Evolutionary conservation across 2,888 invertebrate species (phyloP).

Genomic region (Aphidius colemani): DNA sequence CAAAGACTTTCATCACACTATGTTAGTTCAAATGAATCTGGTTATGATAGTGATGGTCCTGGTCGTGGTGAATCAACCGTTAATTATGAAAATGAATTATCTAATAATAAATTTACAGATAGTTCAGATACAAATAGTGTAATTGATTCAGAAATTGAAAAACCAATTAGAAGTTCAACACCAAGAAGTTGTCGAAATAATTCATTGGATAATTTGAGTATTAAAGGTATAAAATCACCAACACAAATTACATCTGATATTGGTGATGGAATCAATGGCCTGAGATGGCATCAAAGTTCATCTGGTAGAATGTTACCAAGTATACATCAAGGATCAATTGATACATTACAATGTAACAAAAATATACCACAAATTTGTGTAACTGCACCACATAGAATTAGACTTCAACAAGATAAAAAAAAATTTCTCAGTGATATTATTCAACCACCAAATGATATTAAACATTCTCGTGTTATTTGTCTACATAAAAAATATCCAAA

Average conservation of each 20-base stretch:
- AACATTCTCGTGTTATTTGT: conserved; percentile 70
- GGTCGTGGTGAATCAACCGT: conserved; percentile 52
- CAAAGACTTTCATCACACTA: conserved; percentile 65
- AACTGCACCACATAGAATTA: conserved; percentile 46
- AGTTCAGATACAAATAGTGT: conserved; percentile 55
- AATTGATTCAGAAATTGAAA: conserved; percentile 63
- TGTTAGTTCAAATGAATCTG: conserved; percentile 82
- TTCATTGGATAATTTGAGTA: conserved; percentile 6
- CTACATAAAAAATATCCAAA: conserved; percentile 70
- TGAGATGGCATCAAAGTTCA: conserved; percentile 54
- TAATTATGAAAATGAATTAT: conserved; percentile 49
- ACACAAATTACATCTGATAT: conserved; percentile 17
- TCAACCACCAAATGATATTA: conserved; percentile 51
- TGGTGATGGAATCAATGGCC: conserved; percentile 46
- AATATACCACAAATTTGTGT: conserved; percentile 18
- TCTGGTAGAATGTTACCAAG: conserved; percentile 54
- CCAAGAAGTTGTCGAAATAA: conserved; percentile 42
- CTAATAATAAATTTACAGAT: conserved; percentile 48
- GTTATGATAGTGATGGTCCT: conserved; percentile 79
- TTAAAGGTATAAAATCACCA: conserved; percentile 6
- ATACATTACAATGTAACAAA: conserved; percentile 16
- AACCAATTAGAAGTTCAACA: conserved; percentile 59
- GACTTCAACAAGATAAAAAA: conserved; percentile 56
- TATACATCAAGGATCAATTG: conserved; percentile 48
- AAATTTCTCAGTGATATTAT: conserved; percentile 54